A percentile compares a stretch with the other conserved stretches of the same genome.
These are phyloP conservation scores for Microcebus ravelobensis DNA, from an alignment of 2,113 vertebrate genomes.

Conservation along the genomic window DNA sequence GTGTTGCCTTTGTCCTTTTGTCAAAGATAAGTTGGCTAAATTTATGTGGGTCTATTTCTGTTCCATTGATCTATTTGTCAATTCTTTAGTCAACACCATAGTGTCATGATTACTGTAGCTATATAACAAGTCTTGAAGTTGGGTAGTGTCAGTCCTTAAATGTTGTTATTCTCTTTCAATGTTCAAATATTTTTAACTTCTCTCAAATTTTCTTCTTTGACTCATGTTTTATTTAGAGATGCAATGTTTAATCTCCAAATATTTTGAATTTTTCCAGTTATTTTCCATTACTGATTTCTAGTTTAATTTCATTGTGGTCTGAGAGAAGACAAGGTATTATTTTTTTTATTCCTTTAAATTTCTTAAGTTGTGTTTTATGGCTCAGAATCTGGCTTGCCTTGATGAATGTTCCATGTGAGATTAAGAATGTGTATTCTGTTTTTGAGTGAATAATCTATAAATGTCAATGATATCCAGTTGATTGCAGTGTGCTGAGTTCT, in stretches of 20 bases:
- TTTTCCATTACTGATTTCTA: not conserved
- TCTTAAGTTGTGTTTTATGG: not conserved
- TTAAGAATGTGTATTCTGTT: not conserved
- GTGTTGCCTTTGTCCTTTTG: not conserved
- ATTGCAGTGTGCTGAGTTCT: not conserved
- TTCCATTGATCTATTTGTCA: not conserved
- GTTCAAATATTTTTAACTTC: not conserved
- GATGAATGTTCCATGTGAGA: not conserved
- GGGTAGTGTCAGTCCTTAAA: not conserved
- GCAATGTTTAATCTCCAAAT: not conserved
- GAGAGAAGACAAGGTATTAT: not conserved
- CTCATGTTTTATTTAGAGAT: not conserved
- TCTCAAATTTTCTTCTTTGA: not conserved
- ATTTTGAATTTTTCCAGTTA: not conserved
- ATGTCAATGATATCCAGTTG: not conserved
- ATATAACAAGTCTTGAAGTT: not conserved
- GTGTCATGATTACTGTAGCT: not conserved
- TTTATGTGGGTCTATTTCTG: not conserved
- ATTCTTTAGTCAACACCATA: not conserved
- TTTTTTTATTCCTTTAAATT: not conserved
- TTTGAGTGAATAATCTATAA: not conserved
- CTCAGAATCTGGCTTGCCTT: not conserved
- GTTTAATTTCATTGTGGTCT: not conserved
- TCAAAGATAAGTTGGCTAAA: not conserved
- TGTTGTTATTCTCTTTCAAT: not conserved